A percentile compares a stretch with the other conserved stretches of the same genome.
phyloP scores from a whole-genome alignment of 2,888 invertebrate genomes.

The Catocala sponsa region DNA sequence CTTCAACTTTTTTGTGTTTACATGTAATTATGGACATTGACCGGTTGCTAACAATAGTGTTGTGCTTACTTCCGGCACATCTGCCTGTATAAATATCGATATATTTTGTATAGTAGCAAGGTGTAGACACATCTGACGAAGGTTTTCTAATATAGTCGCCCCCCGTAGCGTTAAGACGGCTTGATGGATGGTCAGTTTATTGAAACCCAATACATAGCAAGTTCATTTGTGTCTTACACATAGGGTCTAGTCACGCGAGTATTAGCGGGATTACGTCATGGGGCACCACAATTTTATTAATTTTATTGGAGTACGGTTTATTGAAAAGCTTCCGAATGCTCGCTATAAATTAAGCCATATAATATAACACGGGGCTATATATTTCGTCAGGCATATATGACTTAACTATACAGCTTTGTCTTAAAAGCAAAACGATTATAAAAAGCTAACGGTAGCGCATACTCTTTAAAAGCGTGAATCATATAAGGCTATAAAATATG shows the following conservation, averaged over 20 bases:
- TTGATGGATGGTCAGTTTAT: slow-evolving; percentile 85
- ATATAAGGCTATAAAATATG: neutral
- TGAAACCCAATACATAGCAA: slow-evolving; percentile 82
- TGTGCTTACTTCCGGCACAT: slow-evolving; percentile 33
- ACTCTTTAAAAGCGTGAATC: slow-evolving; percentile 1
- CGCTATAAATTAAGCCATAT: too few species aligned
- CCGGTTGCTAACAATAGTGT: slow-evolving; percentile 32
- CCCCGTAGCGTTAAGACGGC: slow-evolving; percentile 79
- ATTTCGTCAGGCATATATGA: too few species aligned
- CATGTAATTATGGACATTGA: slow-evolving; percentile 32
- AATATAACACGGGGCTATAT: too few species aligned
- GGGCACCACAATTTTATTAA: slow-evolving; percentile 67
- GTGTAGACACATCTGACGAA: slow-evolving; percentile 71
- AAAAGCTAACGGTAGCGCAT: neutral
- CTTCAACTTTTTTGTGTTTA: neutral
- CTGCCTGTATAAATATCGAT: slow-evolving; percentile 25
- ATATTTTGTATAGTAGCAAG: slow-evolving; percentile 41
- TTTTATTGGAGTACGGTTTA: slow-evolving; percentile 30
- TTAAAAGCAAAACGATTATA: neutral
- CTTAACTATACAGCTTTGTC: slow-evolving; percentile 16
- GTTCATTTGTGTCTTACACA: slow-evolving; percentile 58
- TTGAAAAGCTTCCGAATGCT: too few species aligned
- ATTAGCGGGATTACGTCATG: slow-evolving; percentile 66
- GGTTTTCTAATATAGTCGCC: slow-evolving; percentile 86
- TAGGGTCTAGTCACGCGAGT: slow-evolving; percentile 77